A percentile compares a stretch with the other conserved stretches of the same genome.
Conservation (phyloP, 1,140 invertebrate genomes). For the Drosophila athabasca region DNA sequence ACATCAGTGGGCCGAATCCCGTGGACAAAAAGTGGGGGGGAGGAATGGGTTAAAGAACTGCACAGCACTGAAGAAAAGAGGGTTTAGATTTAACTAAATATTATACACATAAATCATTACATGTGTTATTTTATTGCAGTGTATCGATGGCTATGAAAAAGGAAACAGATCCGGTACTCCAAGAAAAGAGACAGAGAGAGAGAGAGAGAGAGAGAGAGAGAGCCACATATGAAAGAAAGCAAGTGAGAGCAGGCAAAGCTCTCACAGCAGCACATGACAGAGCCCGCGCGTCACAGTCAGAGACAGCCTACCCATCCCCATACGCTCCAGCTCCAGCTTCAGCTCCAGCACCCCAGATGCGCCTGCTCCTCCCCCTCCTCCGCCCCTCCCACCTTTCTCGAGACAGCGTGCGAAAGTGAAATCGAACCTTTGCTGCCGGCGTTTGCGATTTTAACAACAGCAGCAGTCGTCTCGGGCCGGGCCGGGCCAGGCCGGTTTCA, state of each 20-base stretch:
- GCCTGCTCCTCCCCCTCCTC: constrained; percentile 16
- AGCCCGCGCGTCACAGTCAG: constrained; percentile 6
- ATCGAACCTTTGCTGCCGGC: constrained; percentile 80
- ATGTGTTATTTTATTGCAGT: constrained; percentile 21
- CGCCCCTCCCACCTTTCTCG: constrained; percentile 5
- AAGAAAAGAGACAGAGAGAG: constrained; percentile 40
- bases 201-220: constrained; percentile 49
- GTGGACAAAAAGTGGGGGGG: no score
- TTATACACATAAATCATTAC: no score
- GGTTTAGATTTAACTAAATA: no score
- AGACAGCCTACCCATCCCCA: no score
- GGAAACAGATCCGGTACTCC: constrained; percentile 24
- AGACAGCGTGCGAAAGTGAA: constrained; percentile 80
- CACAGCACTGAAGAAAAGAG: constrained; percentile 2
- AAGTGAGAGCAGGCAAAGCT: constrained; percentile 57
- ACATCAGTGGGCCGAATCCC: background rate
- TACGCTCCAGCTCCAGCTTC: constrained; percentile 5
- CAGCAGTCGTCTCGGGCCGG: constrained; percentile 26
- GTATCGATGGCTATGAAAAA: background rate
- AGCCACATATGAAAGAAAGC: constrained; percentile 63
- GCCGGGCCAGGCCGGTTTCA: constrained; percentile 66
- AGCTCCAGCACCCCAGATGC: constrained; percentile 33
- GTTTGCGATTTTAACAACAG: constrained; percentile 65
- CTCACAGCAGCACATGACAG: constrained; percentile 37
- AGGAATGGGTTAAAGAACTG: background rate